Evolutionary conservation across 2,113 vertebrate genomes (phyloP).

Genomic region (Tragelaphus buxtoni): DNA sequence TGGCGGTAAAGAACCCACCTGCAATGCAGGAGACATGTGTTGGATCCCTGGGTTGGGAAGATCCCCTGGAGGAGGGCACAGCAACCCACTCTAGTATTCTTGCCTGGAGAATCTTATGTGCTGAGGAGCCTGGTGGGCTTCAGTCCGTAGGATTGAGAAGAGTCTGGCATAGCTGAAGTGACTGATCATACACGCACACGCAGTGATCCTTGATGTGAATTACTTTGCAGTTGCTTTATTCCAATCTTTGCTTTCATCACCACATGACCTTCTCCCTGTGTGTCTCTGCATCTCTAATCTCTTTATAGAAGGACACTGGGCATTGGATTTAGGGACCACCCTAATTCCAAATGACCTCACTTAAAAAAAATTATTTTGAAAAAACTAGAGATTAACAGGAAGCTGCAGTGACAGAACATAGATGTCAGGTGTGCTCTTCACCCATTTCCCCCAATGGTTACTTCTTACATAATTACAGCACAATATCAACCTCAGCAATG

Average conservation of each 20-base stretch:
- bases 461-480: neutral
- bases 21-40: neutral
- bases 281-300: neutral
- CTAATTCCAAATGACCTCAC: neutral
- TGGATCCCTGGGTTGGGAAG: neutral
- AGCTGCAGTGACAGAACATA: neutral
- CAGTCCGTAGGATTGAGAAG: neutral
- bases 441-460: neutral
- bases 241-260: no score
- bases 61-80: neutral
- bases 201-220: neutral
- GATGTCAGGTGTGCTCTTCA: neutral
- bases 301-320: neutral
- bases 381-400: neutral
- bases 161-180: neutral
- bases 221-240: neutral
- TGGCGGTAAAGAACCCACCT: fast-evolving
- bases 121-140: neutral
- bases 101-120: neutral
- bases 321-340: neutral
- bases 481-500: no score
- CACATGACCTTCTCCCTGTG: neutral
- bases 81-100: neutral
- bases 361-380: neutral
- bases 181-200: fast-evolving